These are phyloP conservation scores for Apostichopus parvimensis DNA, from an alignment of 35 echinoderm and acorn worm species.

Conservation along the genomic window DNA sequence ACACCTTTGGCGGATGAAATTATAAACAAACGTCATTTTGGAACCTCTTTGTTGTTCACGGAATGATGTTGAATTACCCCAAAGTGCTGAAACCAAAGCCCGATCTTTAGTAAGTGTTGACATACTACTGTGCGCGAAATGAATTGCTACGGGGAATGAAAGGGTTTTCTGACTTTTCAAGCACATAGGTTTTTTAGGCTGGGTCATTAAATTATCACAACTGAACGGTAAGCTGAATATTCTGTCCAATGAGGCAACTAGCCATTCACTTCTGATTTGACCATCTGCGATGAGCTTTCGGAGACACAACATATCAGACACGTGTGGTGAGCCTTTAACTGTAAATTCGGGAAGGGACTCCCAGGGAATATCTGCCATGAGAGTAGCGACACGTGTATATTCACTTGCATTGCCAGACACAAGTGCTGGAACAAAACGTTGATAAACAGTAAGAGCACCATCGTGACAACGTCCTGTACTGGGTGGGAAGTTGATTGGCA, in stretches of 20 bases:
- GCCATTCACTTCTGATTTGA: not conserved
- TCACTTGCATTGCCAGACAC: conserved; percentile 24
- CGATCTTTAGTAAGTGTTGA: not conserved
- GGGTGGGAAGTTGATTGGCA: not conserved
- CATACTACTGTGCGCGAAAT: not conserved
- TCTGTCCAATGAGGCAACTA: too few species aligned
- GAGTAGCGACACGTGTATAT: conserved; percentile 9
- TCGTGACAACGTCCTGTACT: not conserved
- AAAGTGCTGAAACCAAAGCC: not conserved
- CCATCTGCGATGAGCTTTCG: not conserved
- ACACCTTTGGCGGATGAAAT: not conserved
- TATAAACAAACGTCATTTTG: not conserved
- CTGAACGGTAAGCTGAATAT: too few species aligned
- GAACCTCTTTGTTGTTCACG: not conserved
- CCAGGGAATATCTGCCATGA: conserved; percentile 22
- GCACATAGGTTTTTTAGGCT: not conserved
- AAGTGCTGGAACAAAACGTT: not conserved
- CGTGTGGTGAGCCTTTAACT: not conserved
- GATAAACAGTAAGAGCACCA: not conserved
- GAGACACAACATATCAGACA: conserved; percentile 22
- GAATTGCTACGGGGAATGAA: not conserved
- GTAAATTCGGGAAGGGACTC: not conserved
- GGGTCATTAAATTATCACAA: too few species aligned
- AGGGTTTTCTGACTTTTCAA: not conserved
- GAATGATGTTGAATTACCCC: not conserved